Base-by-base conservation (phyloP, 2,113 vertebrate genomes). In the Cisticola juncidis region DNA sequence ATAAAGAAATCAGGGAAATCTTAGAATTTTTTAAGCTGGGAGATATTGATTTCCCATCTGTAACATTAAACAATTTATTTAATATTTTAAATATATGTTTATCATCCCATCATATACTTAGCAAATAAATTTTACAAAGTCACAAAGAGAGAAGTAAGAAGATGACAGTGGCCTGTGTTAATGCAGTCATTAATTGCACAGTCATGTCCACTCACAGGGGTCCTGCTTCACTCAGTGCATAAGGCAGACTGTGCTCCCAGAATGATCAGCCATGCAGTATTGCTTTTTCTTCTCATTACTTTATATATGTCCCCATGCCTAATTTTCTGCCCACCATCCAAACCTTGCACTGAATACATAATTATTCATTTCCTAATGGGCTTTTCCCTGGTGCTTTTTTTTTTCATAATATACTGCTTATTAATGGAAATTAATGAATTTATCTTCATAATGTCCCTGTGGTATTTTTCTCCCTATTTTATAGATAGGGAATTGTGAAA, bases 401-500 rank as follows among this genome's bases (percentile, higher is more conserved):
- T 88, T 78, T 29, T 28, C 26, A 82, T 17, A 85, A 18, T 89
- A 89, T 85, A 42, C 29, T 82, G 70, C 57, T 94, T 96, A 95
- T 94, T 96, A 95, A 85, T 66, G 90, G 87, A 92, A 92, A 94
- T 94, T 94, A 95, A 95, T 92, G 53, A 92, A 95, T 95, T 94
- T 96, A 92, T 95, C 81, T 97, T 95, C 81, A 50, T 91, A 95
- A 92, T 69, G 74, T 85, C 94, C 54, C 89, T 61, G 50, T 77
- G 74, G 89, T 91, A 76, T 82, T 60, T 61, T 92, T 79, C 91
- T 82, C 57, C 61, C 31, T 29, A 62, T 91, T 95, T 95, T 82
- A 90, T 60, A 95, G 65, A 81, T 7, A 81, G 48, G 53, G 92
- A 92, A 95, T 87, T 95, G 66, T 81, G 61, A 53, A 76, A 95